phyloP scores from a whole-genome alignment of 2,888 invertebrate genomes.

The Cheilosia impressa region DNA sequence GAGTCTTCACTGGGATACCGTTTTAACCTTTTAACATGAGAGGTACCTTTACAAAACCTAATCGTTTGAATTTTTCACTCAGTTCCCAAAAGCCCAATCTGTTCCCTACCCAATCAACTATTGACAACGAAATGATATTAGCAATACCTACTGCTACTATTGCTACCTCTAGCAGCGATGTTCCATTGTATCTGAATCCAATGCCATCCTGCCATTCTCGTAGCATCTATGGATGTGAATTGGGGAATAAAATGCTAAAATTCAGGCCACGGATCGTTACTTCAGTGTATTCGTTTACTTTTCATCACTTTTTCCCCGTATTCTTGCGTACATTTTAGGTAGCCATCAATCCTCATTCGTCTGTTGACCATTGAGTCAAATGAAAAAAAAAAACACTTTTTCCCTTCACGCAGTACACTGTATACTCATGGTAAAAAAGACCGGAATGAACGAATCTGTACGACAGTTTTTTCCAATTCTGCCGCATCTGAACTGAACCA shows the following conservation, averaged over 20 bases:
- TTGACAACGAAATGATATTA: constrained; percentile 32
- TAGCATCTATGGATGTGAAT: constrained; percentile 16
- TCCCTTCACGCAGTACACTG: neutral
- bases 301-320: constrained; percentile 1
- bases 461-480: constrained; percentile 4
- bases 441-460: constrained; percentile 5
- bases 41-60: neutral
- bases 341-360: constrained; percentile 18
- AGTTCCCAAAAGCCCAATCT: neutral
- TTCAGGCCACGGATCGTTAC: constrained; percentile 26
- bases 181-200: constrained; percentile 6
- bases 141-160: neutral
- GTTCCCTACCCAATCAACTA: constrained; percentile 27
- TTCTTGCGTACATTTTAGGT: constrained; percentile 3
- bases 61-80: constrained; percentile 16
- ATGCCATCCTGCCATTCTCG: neutral
- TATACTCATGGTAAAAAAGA: neutral
- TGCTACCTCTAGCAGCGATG: constrained; percentile 1
- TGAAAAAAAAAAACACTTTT: neutral
- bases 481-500: constrained; percentile 2
- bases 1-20: neutral
- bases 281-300: neutral
- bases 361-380: neutral
- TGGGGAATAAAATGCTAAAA: constrained; percentile 27
- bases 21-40: constrained; percentile 10